These are phyloP conservation scores for Cassiopea andromeda DNA, from an alignment of 30 jellyfish, hydroid and myxozoan genomes.

Conservation along the genomic window DNA sequence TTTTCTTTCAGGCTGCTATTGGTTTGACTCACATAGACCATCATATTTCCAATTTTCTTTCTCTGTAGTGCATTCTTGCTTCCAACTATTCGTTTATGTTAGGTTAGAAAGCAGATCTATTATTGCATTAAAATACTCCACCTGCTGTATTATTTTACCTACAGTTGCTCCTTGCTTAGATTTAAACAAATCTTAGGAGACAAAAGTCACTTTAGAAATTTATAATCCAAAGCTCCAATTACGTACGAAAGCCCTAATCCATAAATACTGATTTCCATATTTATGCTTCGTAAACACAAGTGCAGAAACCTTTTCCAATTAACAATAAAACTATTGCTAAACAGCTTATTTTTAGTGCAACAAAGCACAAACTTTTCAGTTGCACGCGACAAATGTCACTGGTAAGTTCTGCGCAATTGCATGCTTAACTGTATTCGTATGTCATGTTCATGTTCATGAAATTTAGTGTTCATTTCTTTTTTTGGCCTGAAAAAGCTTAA, in stretches of 20 bases:
- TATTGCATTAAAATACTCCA: background rate
- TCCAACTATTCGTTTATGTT: background rate
- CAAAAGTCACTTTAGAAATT: conserved; percentile 1
- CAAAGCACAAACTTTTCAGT: background rate
- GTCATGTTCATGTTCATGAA: too few relatives aligned
- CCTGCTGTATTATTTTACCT: background rate
- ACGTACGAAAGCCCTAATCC: background rate
- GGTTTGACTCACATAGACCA: too few relatives aligned
- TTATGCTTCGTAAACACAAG: background rate
- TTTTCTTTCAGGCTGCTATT: too few relatives aligned
- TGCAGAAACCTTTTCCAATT: background rate
- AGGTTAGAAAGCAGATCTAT: background rate
- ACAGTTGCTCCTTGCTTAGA: background rate
- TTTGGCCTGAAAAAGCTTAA: too few relatives aligned
- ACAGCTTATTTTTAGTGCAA: background rate
- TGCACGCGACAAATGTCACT: background rate
- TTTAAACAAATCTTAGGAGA: background rate
- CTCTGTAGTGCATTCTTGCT: background rate
- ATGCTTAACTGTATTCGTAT: too few relatives aligned
- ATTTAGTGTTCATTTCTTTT: too few relatives aligned
- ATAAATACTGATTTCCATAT: background rate
- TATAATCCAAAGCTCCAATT: background rate
- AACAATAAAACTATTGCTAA: too few relatives aligned
- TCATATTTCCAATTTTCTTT: too few relatives aligned
- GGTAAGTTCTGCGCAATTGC: too few relatives aligned